phyloP scores from a whole-genome alignment of 2,888 invertebrate genomes.

The Agriopis leucophaearia region DNA sequence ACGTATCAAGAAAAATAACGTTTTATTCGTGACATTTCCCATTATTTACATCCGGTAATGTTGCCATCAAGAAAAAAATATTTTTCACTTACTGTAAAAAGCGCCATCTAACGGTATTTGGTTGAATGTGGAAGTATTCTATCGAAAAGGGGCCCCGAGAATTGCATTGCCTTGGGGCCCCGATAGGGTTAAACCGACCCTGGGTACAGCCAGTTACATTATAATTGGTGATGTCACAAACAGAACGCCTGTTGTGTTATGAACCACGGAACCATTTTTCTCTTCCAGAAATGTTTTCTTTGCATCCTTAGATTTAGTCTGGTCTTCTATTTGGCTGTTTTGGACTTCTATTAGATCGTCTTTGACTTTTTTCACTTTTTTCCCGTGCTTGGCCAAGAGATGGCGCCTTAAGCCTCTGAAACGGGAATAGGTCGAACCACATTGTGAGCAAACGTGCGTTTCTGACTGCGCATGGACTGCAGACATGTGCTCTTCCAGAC shows the following conservation, averaged over 20 bases:
- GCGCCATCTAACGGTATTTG: too few relatives aligned
- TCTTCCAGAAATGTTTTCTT: background rate
- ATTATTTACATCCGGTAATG: too few relatives aligned
- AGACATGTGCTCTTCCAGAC: conserved; percentile 73
- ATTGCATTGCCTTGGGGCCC: too few relatives aligned
- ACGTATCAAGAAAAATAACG: too few relatives aligned
- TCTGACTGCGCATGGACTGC: conserved; percentile 68
- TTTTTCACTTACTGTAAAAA: too few relatives aligned
- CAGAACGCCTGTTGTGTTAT: background rate
- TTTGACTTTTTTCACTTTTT: conserved; percentile 40
- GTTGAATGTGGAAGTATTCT: too few relatives aligned
- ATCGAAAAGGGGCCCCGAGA: too few relatives aligned
- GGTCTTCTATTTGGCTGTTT: background rate
- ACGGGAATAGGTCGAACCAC: conserved; percentile 70
- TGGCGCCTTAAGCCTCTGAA: conserved; percentile 68
- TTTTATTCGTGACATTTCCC: too few relatives aligned
- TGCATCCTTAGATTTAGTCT: background rate
- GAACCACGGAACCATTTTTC: background rate
- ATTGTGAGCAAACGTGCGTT: conserved; percentile 61
- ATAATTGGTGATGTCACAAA: background rate
- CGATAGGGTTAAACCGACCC: too few relatives aligned
- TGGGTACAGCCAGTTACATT: background rate
- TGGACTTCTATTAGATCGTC: conserved; percentile 27
- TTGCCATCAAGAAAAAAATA: too few relatives aligned
- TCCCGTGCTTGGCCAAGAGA: conserved; percentile 65